Evolutionary conservation across 2,113 vertebrate genomes (phyloP), one percentile per base, ranked within the genome.

Genomic region (Alectura lathami): DNA sequence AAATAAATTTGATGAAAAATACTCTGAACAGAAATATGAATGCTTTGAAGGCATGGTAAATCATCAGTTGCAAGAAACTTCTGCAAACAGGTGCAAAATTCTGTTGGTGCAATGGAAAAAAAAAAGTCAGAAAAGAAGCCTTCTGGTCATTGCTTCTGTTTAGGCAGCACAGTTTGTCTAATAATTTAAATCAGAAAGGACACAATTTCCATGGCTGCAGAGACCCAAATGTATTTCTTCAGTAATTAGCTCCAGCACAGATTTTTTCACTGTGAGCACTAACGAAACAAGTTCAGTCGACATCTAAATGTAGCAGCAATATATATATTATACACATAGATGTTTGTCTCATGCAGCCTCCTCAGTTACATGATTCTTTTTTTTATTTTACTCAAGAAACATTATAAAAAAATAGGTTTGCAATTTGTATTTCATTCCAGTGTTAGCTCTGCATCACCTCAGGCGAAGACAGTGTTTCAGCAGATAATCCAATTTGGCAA

Each of bases 351-450:
- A 86, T 59, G 80, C 91, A 90, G 88, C 78, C 93, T 83, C 62
- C 36, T 83, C 76, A 88, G 72, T 94, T 88, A 95, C 59, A 66
- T 82, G 66, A 72, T 66, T 88, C 74, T 59, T 45, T 76, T 66
- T 40, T 60, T 47, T 77, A 24, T 86, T 95, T 97, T 95, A 89
- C 81, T 91, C 91, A 88, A 95, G 93, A 96, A 95, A 93, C 47
- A 45, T 93, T 77, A 91, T 96, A 97, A 97, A 97, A 97, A 97
- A 97, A 97, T 97, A 97, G 86, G 83, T 92, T 88, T 96, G 72
- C 85, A 77, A 86, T 96, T 97, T 94, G 54, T 94, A 87, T 96
- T 96, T 96, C 72, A 54, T 62, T 94, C 66, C 15, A 62, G 62
- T 66, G 47, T 92, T 79, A 86, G 86, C 72, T 85, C 40, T 8